These are phyloP conservation scores for Phycodurus eques DNA, from an alignment of 2,113 vertebrate genomes.

Conservation along the genomic window DNA sequence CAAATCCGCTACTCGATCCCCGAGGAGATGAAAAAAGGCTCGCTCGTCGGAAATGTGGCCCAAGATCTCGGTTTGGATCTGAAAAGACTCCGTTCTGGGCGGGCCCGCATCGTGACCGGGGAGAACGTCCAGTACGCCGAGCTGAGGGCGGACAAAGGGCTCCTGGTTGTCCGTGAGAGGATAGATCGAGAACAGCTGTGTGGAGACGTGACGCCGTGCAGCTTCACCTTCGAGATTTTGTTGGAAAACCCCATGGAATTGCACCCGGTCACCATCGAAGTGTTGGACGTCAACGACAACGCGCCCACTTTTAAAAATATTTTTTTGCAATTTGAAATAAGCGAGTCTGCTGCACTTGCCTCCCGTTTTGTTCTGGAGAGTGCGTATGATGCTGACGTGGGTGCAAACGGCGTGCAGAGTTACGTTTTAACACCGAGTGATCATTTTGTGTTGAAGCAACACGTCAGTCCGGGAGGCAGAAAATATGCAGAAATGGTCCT, in stretches of 20 bases:
- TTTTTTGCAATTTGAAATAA: slow-evolving; percentile 41
- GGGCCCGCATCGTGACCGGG: slow-evolving; percentile 68
- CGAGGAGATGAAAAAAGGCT: slow-evolving; percentile 72
- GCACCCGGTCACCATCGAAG: slow-evolving; percentile 50
- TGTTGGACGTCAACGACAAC: slow-evolving; percentile 64
- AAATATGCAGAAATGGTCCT: slow-evolving; percentile 61
- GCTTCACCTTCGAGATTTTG: slow-evolving; percentile 63
- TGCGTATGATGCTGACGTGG: slow-evolving; percentile 53
- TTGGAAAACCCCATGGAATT: slow-evolving; percentile 65
- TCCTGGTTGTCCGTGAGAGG: slow-evolving; percentile 56
- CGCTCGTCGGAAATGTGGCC: slow-evolving; percentile 72
- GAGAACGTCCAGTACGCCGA: slow-evolving; percentile 63
- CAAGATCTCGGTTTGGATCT: slow-evolving; percentile 74
- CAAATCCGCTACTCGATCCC: slow-evolving; percentile 76
- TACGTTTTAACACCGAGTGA: slow-evolving; percentile 48
- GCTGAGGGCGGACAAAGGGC: slow-evolving; percentile 65
- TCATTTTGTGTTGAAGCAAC: slow-evolving; percentile 47
- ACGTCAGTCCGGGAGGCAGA: slow-evolving; percentile 12
- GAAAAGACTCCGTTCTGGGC: slow-evolving; percentile 62
- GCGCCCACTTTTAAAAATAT: slow-evolving; percentile 27
- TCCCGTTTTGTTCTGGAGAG: slow-evolving; percentile 33
- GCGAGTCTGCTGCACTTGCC: slow-evolving; percentile 33
- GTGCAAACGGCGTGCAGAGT: slow-evolving; percentile 1
- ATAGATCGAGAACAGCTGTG: slow-evolving; percentile 67
- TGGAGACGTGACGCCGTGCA: slow-evolving; percentile 51